Conservation (phyloP, 2,113 vertebrate species). For the Circaetus cinerascens region DNA sequence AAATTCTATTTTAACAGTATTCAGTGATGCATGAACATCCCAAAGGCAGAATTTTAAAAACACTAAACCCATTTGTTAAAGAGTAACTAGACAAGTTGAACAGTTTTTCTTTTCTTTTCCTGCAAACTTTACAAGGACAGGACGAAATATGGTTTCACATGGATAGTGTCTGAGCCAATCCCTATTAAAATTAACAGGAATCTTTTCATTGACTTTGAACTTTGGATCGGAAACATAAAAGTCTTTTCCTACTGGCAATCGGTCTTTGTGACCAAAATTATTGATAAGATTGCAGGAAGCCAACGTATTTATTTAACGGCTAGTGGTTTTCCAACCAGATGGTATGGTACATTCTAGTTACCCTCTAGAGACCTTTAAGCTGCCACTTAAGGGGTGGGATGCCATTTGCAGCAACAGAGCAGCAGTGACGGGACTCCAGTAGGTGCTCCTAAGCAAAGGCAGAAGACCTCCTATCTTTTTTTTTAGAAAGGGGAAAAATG, state of each 20-base stretch:
- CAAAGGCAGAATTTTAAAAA: slow-evolving; percentile 42
- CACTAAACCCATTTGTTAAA: slow-evolving; percentile 26
- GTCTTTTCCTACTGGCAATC: neutral
- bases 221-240: neutral
- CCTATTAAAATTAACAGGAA: neutral
- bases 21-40: slow-evolving; percentile 41
- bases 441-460: neutral
- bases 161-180: neutral
- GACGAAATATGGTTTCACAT: neutral
- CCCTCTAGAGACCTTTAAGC: neutral
- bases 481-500: neutral
- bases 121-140: neutral
- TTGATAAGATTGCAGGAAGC: neutral
- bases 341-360: neutral
- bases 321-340: neutral
- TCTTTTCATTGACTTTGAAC: neutral
- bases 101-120: neutral
- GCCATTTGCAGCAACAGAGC: neutral
- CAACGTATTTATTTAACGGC: neutral
- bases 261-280: neutral
- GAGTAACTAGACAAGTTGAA: neutral
- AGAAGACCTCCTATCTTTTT: neutral
- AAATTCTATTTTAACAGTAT: slow-evolving; percentile 27
- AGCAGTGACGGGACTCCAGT: neutral
- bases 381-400: neutral